A percentile compares a stretch with the other conserved stretches of the same genome.
Evolutionary conservation across 2,113 vertebrate species (phyloP).

Genomic region (Nematolebias whitei): DNA sequence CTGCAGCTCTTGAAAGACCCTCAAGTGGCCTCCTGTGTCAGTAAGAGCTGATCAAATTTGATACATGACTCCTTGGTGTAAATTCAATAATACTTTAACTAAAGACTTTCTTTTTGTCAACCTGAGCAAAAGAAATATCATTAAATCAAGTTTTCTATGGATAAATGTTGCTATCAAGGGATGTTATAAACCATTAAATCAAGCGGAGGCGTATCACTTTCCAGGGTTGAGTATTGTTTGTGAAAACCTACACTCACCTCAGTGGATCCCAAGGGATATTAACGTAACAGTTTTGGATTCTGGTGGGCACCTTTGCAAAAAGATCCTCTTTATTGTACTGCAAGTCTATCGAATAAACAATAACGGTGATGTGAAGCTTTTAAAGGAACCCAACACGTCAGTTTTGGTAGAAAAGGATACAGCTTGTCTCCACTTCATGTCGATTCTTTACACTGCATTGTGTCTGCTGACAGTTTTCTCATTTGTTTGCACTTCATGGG

Average conservation of each 20-base stretch:
- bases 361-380: constrained; percentile 45
- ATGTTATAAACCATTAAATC: constrained; percentile 67
- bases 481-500: constrained; percentile 70
- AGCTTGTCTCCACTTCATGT: constrained; percentile 60
- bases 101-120: constrained; percentile 46
- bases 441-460: constrained; percentile 70
- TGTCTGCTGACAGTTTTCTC: constrained; percentile 62
- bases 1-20: constrained; percentile 12
- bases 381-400: constrained; percentile 41
- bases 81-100: constrained; percentile 58
- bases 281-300: constrained; percentile 63
- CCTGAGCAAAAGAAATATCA: constrained; percentile 53
- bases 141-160: constrained; percentile 46
- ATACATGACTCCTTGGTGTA: constrained; percentile 51
- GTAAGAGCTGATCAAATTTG: constrained; percentile 39
- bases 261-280: constrained; percentile 68
- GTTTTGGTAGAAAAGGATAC: constrained; percentile 40
- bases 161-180: constrained; percentile 55
- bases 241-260: constrained; percentile 70
- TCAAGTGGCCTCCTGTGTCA: constrained; percentile 42
- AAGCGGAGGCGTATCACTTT: constrained; percentile 63
- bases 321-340: constrained; percentile 60
- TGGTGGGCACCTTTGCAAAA: constrained; percentile 58
- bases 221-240: constrained; percentile 48
- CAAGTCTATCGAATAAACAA: constrained; percentile 64